phyloP scores from a whole-genome alignment of 2,797 vertebrate genomes.

The Pagetopsis macropterus region DNA sequence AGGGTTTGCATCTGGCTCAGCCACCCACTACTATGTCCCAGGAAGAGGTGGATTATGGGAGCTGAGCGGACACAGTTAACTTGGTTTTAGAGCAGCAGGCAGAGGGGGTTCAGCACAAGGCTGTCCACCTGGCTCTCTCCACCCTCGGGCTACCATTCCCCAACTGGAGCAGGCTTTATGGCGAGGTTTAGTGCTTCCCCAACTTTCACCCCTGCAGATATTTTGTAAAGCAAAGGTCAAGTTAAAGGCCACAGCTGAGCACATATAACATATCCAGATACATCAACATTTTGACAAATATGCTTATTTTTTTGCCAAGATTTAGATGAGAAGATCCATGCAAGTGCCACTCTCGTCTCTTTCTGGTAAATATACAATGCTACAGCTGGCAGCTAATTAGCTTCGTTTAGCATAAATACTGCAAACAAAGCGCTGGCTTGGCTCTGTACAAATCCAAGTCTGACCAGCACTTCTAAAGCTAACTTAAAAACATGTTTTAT shows the following conservation, averaged over 20 bases:
- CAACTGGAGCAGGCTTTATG: conserved; percentile 54
- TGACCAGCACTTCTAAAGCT: neutral
- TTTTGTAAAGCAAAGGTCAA: conserved; percentile 66
- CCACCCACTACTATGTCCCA: conserved; percentile 53
- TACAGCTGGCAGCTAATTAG: neutral
- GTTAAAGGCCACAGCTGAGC: conserved; percentile 57
- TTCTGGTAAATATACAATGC: neutral
- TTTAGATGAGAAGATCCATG: neutral
- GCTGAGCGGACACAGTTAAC: conserved; percentile 55
- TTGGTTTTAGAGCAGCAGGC: conserved; percentile 57
- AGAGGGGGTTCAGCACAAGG: conserved; percentile 42
- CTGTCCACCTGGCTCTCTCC: conserved; percentile 69
- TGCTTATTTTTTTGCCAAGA: neutral
- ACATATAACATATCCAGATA: conserved; percentile 31
- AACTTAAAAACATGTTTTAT: neutral
- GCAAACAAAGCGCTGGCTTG: neutral
- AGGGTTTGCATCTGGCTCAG: conserved; percentile 68
- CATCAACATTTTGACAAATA: neutral
- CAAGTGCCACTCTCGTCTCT: neutral
- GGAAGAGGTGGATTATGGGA: conserved; percentile 66
- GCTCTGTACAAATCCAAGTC: neutral
- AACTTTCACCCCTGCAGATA: conserved; percentile 29
- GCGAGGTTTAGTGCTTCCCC: conserved; percentile 51
- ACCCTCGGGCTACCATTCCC: conserved; percentile 59
- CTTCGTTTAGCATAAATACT: conserved; percentile 4